These are phyloP conservation scores for Ibidorhyncha struthersii DNA, from an alignment of 2,113 vertebrate genomes.

Conservation along the genomic window DNA sequence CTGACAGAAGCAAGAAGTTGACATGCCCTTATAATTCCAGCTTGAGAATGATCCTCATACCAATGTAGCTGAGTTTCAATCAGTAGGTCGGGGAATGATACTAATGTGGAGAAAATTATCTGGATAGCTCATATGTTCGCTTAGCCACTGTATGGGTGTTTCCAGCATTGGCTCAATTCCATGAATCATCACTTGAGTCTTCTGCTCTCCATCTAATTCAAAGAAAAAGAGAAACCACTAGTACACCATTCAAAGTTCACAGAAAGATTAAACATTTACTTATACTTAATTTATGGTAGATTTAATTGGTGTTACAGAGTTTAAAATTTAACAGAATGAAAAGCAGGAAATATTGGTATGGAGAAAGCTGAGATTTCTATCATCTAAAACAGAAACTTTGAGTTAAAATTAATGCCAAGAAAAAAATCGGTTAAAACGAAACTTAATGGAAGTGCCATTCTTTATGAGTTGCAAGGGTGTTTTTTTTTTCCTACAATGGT, in stretches of 20 bases:
- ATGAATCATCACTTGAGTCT: slow-evolving; percentile 94
- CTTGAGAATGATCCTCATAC: slow-evolving; percentile 22
- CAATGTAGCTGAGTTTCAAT: slow-evolving; percentile 77
- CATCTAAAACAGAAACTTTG: slow-evolving; percentile 58
- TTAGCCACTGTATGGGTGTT: slow-evolving; percentile 97
- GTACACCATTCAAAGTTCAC: slow-evolving; percentile 29
- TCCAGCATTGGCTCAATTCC: slow-evolving; percentile 97
- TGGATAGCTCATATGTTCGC: slow-evolving; percentile 97
- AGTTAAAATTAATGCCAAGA: slow-evolving; percentile 68
- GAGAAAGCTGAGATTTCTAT: slow-evolving; percentile 67
- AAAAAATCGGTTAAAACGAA: slow-evolving; percentile 67
- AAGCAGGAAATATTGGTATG: slow-evolving; percentile 48
- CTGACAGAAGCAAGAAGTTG: slow-evolving; percentile 60
- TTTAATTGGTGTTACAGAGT: slow-evolving; percentile 10
- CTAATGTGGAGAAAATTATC: slow-evolving; percentile 99
- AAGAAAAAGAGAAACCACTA: slow-evolving; percentile 72
- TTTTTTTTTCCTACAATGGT: background rate
- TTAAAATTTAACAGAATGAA: slow-evolving; percentile 30
- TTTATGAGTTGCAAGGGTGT: slow-evolving; percentile 16
- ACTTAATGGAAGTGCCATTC: slow-evolving; percentile 46
- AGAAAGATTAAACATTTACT: slow-evolving; percentile 40
- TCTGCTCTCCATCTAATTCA: slow-evolving; percentile 88
- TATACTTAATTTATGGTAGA: background rate
- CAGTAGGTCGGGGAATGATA: slow-evolving; percentile 85
- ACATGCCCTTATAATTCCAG: slow-evolving; percentile 67